Evolutionary conservation across 2,888 invertebrate genomes (phyloP).

Genomic region (Drosophila lacicola): DNA sequence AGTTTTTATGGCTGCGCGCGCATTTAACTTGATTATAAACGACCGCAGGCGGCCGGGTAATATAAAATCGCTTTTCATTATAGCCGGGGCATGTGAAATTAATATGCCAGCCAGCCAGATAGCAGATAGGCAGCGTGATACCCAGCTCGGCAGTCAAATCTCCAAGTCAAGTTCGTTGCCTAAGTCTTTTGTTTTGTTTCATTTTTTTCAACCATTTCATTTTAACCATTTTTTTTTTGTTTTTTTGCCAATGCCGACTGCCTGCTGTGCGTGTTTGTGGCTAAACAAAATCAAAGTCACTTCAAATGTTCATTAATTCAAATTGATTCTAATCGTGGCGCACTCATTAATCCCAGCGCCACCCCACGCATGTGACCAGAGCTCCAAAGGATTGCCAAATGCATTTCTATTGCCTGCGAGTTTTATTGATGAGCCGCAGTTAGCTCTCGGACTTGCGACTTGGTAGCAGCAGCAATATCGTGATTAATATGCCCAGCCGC

Average conservation of each 20-base stretch:
- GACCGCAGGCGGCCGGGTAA: slow-evolving; percentile 75
- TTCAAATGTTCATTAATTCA: slow-evolving; percentile 75
- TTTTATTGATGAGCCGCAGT: slow-evolving; percentile 68
- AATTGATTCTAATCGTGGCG: slow-evolving; percentile 78
- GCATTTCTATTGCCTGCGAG: slow-evolving; percentile 59
- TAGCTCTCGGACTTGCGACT: slow-evolving; percentile 24
- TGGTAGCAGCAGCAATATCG: slow-evolving; percentile 41
- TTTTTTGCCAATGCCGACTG: slow-evolving; percentile 29
- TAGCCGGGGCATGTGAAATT: slow-evolving; percentile 71
- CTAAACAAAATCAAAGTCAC: slow-evolving; percentile 70
- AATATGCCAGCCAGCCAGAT: slow-evolving; percentile 51
- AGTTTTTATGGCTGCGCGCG: slow-evolving; percentile 72
- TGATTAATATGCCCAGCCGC: slow-evolving; percentile 61
- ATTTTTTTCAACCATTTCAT: slow-evolving; percentile 6
- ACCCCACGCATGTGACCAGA: slow-evolving; percentile 65
- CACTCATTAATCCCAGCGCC: slow-evolving; percentile 76
- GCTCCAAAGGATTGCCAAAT: slow-evolving; percentile 39
- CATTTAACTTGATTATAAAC: slow-evolving; percentile 81
- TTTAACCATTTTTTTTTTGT: slow-evolving; percentile 8
- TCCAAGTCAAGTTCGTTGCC: slow-evolving; percentile 70
- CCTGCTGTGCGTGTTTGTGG: slow-evolving; percentile 65
- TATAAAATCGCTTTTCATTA: slow-evolving; percentile 78
- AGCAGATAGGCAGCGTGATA: slow-evolving; percentile 25
- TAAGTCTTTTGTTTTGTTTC: slow-evolving; percentile 77
- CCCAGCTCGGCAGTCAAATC: slow-evolving; percentile 40